Evolutionary conservation across 2,888 invertebrate species (phyloP).

Genomic region (Proisotoma minuta): DNA sequence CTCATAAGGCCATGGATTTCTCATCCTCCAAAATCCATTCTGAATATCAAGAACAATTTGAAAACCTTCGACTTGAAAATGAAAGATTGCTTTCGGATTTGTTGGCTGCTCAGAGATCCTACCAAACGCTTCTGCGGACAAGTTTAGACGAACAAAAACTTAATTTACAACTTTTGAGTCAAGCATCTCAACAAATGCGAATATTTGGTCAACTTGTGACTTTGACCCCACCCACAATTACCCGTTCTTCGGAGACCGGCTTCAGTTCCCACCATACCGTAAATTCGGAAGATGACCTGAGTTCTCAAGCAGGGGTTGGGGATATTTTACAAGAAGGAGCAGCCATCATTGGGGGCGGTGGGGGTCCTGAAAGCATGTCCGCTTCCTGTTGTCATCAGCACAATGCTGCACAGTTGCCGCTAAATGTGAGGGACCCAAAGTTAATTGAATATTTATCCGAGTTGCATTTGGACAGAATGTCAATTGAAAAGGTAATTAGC

Average conservation of each 20-base stretch:
- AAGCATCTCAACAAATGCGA: slow-evolving; percentile 51
- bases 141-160: slow-evolving; percentile 65
- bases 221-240: slow-evolving; percentile 38
- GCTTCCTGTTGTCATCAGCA: slow-evolving; percentile 24
- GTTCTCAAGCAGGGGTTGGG: slow-evolving; percentile 38
- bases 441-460: slow-evolving; percentile 69
- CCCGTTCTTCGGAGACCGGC: slow-evolving; percentile 43
- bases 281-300: slow-evolving; percentile 41
- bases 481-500: slow-evolving; percentile 58
- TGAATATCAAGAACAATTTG: slow-evolving; percentile 55
- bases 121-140: slow-evolving; percentile 65
- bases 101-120: slow-evolving; percentile 68
- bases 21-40: slow-evolving; percentile 50
- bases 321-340: slow-evolving; percentile 32
- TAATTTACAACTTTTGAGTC: slow-evolving; percentile 59
- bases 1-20: slow-evolving; percentile 56
- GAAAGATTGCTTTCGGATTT: slow-evolving; percentile 51
- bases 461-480: slow-evolving; percentile 64
- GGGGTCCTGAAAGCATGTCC: slow-evolving; percentile 30
- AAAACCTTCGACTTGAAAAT: slow-evolving; percentile 53
- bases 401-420: slow-evolving; percentile 25
- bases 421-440: slow-evolving; percentile 53
- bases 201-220: slow-evolving; percentile 43
- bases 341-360: slow-evolving; percentile 7
- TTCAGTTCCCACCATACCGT: slow-evolving; percentile 45